phyloP scores from a whole-genome alignment of 2,888 invertebrate species.

The Drosophila prolongata region DNA sequence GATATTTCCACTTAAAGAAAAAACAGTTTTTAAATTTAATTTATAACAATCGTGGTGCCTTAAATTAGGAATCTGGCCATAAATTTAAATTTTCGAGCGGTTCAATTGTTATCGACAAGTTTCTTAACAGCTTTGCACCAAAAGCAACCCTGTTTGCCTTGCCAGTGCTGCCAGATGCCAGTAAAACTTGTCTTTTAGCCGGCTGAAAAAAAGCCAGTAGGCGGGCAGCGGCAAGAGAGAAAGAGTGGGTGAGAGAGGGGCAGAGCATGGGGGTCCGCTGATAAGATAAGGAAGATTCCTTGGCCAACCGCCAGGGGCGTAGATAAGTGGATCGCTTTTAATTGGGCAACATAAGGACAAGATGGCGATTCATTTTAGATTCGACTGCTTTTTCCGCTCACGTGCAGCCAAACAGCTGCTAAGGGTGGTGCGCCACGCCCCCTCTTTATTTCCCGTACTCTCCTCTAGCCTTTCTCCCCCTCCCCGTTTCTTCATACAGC shows the following conservation, averaged over 20 bases:
- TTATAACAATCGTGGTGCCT: no score
- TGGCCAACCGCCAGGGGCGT: conserved; percentile 49
- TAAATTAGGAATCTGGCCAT: no score
- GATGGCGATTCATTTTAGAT: conserved; percentile 49
- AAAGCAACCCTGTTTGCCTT: background rate
- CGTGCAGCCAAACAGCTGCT: conserved; percentile 63
- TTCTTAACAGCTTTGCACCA: no score
- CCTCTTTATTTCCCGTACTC: background rate
- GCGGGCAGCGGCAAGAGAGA: background rate
- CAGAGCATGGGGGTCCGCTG: background rate
- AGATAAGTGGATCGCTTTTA: conserved; percentile 57
- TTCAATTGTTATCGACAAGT: conserved; percentile 41
- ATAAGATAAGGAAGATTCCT: conserved; percentile 45
- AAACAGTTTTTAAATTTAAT: no score
- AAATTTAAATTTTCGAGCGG: background rate
- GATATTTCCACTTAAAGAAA: no score
- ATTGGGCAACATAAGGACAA: conserved; percentile 49
- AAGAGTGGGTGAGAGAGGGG: background rate
- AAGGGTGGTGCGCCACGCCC: conserved; percentile 1
- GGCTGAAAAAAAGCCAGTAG: conserved; percentile 2
- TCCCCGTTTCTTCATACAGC: background rate
- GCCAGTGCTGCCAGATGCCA: conserved; percentile 8
- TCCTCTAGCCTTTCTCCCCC: background rate
- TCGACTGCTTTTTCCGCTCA: conserved; percentile 36
- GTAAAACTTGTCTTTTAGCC: conserved; percentile 11